A percentile compares a stretch with the other conserved stretches of the same genome.
These are phyloP conservation scores for Pangasianodon hypophthalmus DNA, from an alignment of 2,113 vertebrate species.

Conservation along the genomic window DNA sequence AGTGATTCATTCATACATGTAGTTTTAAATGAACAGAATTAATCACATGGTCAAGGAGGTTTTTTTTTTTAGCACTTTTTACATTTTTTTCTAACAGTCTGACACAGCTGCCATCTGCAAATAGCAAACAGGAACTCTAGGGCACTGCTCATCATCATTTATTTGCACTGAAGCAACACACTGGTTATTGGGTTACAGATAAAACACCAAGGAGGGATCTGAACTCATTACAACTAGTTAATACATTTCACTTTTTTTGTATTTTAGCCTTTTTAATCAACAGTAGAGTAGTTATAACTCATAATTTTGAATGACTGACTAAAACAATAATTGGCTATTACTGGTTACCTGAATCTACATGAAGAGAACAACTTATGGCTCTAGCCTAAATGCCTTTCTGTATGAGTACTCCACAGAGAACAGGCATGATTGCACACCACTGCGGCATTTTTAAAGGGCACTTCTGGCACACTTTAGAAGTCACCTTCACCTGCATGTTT, in stretches of 20 bases:
- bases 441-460: constrained; percentile 60
- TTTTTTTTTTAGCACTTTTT: not conserved
- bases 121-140: not conserved
- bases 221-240: not conserved
- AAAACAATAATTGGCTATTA: not conserved
- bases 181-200: not conserved
- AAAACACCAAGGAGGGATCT: not conserved
- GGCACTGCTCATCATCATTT: not conserved
- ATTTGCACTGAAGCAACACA: not conserved
- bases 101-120: not conserved
- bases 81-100: not conserved
- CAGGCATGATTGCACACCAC: constrained; percentile 46
- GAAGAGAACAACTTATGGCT: not conserved
- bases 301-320: not conserved
- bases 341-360: not conserved
- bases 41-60: not conserved
- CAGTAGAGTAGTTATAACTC: not conserved
- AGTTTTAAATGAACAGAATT: not conserved
- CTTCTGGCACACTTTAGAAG: constrained; percentile 43
- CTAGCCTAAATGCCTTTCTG: not conserved
- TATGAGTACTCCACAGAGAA: constrained; percentile 8
- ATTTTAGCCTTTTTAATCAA: not conserved
- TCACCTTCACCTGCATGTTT: constrained; percentile 63
- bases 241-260: not conserved
- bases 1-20: not conserved